Conservation (phyloP, 2,113 vertebrate species). For the Indicator indicator region DNA sequence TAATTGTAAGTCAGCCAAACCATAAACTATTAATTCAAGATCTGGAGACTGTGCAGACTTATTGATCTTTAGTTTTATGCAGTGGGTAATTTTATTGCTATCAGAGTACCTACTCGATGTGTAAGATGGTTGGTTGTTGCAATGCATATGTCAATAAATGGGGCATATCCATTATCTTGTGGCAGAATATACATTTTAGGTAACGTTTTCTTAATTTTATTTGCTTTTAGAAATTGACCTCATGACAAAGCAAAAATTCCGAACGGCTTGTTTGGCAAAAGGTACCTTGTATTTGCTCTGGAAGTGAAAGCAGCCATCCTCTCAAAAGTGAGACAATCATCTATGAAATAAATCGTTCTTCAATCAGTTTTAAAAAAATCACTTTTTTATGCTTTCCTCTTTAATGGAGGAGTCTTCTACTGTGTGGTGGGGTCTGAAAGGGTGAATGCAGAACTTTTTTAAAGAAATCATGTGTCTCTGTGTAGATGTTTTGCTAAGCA, state of each 20-base stretch:
- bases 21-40: background rate
- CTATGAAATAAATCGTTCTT: background rate
- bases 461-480: background rate
- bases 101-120: background rate
- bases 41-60: background rate
- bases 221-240: background rate
- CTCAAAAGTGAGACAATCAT: background rate
- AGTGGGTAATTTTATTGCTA: background rate
- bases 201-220: background rate
- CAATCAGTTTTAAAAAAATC: background rate
- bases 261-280: background rate
- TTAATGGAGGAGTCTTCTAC: background rate
- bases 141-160: background rate
- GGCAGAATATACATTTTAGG: background rate
- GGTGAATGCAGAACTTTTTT: rapidly evolving
- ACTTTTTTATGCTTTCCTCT: background rate
- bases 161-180: background rate
- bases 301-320: background rate
- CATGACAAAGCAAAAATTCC: conserved; percentile 28
- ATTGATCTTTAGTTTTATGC: background rate
- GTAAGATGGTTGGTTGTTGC: background rate
- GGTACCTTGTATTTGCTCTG: background rate
- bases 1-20: background rate
- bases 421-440: background rate
- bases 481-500: background rate